Percentiles rank a stretch among this genome's conserved stretches.
These are phyloP conservation scores for Malthinus seriepunctatus DNA, from an alignment of 2,888 invertebrate species.

Conservation along the genomic window DNA sequence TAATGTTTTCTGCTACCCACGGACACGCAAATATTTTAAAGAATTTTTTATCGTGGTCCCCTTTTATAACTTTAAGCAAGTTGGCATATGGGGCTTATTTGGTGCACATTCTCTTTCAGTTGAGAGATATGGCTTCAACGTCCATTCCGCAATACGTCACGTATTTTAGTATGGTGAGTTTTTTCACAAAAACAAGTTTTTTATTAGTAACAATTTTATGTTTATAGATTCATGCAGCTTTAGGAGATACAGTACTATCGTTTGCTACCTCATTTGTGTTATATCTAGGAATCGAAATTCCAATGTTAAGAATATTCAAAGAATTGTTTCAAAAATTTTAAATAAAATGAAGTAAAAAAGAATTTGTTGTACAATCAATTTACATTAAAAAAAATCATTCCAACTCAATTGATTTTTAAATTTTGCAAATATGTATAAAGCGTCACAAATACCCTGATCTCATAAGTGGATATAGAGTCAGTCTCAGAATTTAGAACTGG, in stretches of 20 bases:
- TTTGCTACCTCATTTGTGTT: constrained; percentile 56
- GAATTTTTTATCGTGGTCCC: constrained; percentile 60
- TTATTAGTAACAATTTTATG: constrained; percentile 6
- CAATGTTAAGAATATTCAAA: constrained; percentile 57
- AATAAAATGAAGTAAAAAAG: neutral
- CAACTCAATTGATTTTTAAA: too few relatives aligned
- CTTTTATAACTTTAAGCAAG: constrained; percentile 63
- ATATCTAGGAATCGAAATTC: constrained; percentile 61
- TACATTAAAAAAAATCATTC: too few relatives aligned
- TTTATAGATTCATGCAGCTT: constrained; percentile 54
- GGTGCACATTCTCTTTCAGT: constrained; percentile 60
- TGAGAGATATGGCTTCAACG: constrained; percentile 55
- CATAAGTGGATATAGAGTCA: too few relatives aligned
- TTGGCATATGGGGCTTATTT: constrained; percentile 64
- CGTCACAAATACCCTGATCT: too few relatives aligned
- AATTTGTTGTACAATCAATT: too few relatives aligned
- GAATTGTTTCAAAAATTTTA: constrained; percentile 28
- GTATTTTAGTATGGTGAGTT: constrained; percentile 50
- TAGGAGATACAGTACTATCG: constrained; percentile 57
- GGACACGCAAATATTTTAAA: constrained; percentile 52
- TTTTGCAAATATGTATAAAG: too few relatives aligned
- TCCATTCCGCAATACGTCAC: constrained; percentile 55
- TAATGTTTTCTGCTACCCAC: constrained; percentile 59
- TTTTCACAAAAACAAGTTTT: neutral
- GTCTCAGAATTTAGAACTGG: too few relatives aligned